Evolutionary conservation across 2,113 vertebrate genomes (phyloP).

Genomic region (Lota lota): DNA sequence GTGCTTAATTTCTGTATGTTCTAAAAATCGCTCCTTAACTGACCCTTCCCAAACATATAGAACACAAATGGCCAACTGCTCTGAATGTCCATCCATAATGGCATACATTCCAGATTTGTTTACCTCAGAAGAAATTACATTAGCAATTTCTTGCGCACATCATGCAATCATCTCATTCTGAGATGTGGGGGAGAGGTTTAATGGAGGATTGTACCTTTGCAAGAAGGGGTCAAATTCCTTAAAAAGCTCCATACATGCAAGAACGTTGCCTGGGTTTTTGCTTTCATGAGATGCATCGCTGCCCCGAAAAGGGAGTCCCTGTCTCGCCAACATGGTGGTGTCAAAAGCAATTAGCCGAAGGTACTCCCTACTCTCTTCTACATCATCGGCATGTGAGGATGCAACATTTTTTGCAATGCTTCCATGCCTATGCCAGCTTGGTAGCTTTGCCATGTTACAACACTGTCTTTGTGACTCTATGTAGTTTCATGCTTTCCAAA

Average conservation of each 20-base stretch:
- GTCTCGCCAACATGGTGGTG: conserved; percentile 21
- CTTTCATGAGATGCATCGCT: conserved; percentile 16
- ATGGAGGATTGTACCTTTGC: conserved; percentile 15
- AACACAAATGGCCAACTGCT: conserved; percentile 22
- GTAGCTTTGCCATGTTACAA: conserved; percentile 27
- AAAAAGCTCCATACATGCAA: conserved; percentile 27
- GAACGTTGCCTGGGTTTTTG: conserved; percentile 17
- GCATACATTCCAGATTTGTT: conserved; percentile 15
- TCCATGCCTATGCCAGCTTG: conserved; percentile 18
- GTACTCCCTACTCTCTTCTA: conserved; percentile 20
- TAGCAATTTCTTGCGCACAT: conserved; percentile 11
- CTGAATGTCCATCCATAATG: conserved; percentile 17
- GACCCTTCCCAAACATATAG: conserved; percentile 21
- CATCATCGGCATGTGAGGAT: conserved; percentile 16
- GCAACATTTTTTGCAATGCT: conserved; percentile 17
- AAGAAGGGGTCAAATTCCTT: conserved; percentile 28
- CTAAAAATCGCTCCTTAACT: conserved; percentile 21
- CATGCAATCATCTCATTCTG: conserved; percentile 18
- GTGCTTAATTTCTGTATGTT: too few species aligned
- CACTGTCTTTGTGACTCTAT: conserved; percentile 32
- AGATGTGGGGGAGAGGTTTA: conserved; percentile 8
- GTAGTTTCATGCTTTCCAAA: conserved; percentile 28
- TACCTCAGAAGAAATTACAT: conserved; percentile 15
- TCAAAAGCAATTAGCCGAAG: conserved; percentile 14
- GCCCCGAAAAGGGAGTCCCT: conserved; percentile 23